Evolutionary conservation across 2,113 vertebrate species (phyloP).

Genomic region (Formicarius rufipectus): DNA sequence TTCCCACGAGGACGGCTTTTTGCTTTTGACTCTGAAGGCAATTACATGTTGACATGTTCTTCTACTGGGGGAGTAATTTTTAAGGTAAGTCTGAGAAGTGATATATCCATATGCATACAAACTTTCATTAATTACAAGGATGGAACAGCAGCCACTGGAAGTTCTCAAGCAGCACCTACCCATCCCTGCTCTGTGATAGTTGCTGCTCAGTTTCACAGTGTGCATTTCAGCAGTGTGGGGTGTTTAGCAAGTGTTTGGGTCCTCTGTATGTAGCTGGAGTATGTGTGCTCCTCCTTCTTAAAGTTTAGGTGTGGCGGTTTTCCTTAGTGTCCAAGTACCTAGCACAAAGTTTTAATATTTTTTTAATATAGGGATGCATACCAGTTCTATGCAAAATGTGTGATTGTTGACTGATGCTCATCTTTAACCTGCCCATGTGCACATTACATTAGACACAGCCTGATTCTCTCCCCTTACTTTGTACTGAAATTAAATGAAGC

Average conservation of each 20-base stretch:
- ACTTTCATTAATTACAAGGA: not conserved
- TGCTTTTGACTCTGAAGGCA: slow-evolving; percentile 95
- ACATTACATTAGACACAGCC: not conserved
- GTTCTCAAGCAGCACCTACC: not conserved
- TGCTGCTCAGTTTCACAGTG: not conserved
- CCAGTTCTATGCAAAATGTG: not conserved
- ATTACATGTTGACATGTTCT: slow-evolving; percentile 92
- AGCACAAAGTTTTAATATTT: not conserved
- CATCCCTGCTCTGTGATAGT: not conserved
- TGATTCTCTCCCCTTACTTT: not conserved
- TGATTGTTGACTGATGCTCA: not conserved
- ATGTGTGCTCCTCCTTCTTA: not conserved
- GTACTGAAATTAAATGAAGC: not conserved
- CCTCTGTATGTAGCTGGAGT: not conserved
- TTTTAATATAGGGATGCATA: not conserved
- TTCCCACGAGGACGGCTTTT: slow-evolving; percentile 91
- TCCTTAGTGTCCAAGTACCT: not conserved
- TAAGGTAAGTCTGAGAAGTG: slow-evolving; percentile 75
- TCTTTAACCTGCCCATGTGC: not conserved
- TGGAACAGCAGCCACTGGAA: not conserved
- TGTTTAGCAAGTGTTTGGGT: not conserved
- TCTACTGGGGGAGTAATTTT: slow-evolving; percentile 87
- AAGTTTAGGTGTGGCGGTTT: not conserved
- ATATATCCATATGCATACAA: not conserved
- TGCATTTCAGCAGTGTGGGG: not conserved